A percentile compares a stretch with the other conserved stretches of the same genome.
Conservation (phyloP, 2,888 invertebrate species). For the Calameuta filiformis region DNA sequence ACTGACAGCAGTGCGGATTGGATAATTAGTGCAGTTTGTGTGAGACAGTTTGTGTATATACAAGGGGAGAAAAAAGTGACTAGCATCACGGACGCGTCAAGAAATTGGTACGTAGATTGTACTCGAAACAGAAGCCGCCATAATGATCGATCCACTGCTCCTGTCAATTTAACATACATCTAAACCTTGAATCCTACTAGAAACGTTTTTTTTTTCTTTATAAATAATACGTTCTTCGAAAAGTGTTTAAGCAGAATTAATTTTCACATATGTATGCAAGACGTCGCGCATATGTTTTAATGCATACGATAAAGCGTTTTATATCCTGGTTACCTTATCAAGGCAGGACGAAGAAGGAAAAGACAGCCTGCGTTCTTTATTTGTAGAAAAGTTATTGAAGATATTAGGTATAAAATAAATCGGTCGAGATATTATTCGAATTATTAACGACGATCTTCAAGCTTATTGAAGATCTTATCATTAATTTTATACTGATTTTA, state of each 20-base stretch:
- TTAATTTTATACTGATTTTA: background rate
- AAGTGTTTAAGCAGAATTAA: background rate
- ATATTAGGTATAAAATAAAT: background rate
- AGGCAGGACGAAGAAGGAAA: background rate
- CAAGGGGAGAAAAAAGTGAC: background rate
- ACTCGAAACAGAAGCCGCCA: background rate
- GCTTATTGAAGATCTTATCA: background rate
- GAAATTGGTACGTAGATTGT: background rate
- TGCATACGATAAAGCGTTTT: background rate
- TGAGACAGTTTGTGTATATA: background rate
- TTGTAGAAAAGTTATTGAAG: background rate
- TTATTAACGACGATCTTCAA: background rate
- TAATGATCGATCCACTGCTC: background rate
- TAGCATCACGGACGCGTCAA: background rate
- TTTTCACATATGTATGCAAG: background rate
- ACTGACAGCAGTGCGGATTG: slow-evolving; percentile 14
- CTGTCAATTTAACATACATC: too few species aligned
- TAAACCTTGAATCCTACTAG: background rate
- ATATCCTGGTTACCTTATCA: background rate
- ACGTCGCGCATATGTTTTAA: background rate
- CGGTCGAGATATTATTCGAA: background rate
- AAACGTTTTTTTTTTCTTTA: background rate
- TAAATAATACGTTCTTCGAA: background rate
- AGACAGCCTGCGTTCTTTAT: background rate
- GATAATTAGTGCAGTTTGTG: slow-evolving; percentile 4